phyloP scores from a whole-genome alignment of 2,113 vertebrate species.

The Ptyas mucosa region DNA sequence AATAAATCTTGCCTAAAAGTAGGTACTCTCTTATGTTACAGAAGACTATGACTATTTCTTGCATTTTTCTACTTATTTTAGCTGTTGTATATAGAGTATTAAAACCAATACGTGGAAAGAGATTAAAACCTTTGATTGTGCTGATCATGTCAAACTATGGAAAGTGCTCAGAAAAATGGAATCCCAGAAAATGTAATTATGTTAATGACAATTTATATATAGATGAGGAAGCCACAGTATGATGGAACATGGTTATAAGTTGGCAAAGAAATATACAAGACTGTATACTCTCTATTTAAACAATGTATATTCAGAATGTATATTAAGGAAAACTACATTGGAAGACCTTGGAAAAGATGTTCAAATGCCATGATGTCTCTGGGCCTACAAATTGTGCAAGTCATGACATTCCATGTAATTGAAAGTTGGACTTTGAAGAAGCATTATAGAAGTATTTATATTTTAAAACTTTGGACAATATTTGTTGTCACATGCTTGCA shows the following conservation, averaged over 20 bases:
- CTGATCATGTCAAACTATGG: not conserved
- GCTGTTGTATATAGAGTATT: not conserved
- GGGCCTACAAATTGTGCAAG: not conserved
- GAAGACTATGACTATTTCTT: not conserved
- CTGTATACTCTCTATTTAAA: not conserved
- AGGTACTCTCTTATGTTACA: not conserved
- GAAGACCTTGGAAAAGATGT: not conserved
- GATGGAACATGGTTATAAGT: not conserved
- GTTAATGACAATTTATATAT: not conserved
- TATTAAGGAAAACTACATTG: not conserved
- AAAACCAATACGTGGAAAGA: not conserved
- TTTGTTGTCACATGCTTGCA: no score
- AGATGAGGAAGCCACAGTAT: not conserved
- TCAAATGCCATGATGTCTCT: not conserved
- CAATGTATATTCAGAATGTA: not conserved
- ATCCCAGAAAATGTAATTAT: not conserved
- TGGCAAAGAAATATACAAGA: not conserved
- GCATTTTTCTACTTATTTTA: not conserved
- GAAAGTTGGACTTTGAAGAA: no score
- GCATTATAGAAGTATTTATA: no score
- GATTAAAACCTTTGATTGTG: not conserved
- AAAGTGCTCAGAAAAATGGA: not conserved
- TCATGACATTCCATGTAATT: not conserved
- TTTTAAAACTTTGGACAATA: not conserved
- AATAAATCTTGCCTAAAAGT: not conserved